Evolutionary conservation across 2,797 vertebrate genomes (phyloP), one percentile per base, ranked within the genome.

Genomic region (Propithecus deckenii): DNA sequence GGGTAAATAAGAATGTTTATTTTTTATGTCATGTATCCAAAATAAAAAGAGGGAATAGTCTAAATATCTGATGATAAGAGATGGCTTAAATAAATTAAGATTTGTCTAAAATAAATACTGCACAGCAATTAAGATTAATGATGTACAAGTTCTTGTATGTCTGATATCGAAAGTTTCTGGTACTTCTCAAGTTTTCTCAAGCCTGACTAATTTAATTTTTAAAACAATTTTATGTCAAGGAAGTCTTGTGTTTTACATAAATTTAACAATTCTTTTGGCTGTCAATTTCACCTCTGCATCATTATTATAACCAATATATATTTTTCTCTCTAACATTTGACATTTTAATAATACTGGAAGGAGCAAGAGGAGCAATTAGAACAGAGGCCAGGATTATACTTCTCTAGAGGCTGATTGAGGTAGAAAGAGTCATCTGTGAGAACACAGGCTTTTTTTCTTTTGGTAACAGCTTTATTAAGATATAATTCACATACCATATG

Each of bases 1-100:
- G 57, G 50, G 41, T 84, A 87, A 78, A 46, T 4, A 83, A 67
- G 28, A 92, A 92, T 89, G 43, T 80, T 96, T 86, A 75, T 69
- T 86, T 94, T 94, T 90, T 65, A 88, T 96, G 25, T 43, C 48
- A 17, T 75, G 87, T 63, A 57, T 91, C 32, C n/a, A 91, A 90
- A 97, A 75, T 72, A 46, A 85, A 89, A 61, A 86, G 4, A 83
- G 28, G 2, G 50, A 75, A 85, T 87, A 63, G 55, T 90, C 5
- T 85, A 90, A 80, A 76, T 88, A 18, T 52, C 52, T 95, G 86
- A 69, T 6, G 75, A 65, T 86, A 74, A 74, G 23, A 83, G 46
- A 80, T 93, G 52, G 20, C 30, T 61, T 85, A 84, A 76, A 86
- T 78, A 94, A 32, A 75, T 46, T 61, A 71, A 86, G 15, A 50